Evolutionary conservation across 2,888 invertebrate species (phyloP).

Genomic region (Pollenia labialis): DNA sequence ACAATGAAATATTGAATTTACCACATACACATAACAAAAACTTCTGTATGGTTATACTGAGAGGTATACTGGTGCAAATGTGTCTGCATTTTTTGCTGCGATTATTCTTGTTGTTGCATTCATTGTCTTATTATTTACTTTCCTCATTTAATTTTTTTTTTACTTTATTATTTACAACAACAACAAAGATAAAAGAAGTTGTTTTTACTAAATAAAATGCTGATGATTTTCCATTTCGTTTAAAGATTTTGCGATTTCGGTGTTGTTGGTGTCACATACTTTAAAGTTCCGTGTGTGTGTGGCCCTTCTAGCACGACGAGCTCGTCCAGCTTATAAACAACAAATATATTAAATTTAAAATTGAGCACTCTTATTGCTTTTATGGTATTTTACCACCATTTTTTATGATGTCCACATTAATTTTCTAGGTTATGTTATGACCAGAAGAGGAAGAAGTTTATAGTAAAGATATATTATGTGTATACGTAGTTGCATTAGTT

Average conservation of each 20-base stretch:
- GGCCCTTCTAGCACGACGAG: constrained; percentile 1
- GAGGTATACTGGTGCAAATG: background rate
- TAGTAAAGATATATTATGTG: background rate
- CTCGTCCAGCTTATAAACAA: constrained; percentile 31
- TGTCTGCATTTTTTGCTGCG: constrained; percentile 17
- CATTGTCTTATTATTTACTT: constrained; percentile 60
- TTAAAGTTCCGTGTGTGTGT: constrained; percentile 12
- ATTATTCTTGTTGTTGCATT: constrained; percentile 36
- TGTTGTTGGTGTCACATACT: background rate
- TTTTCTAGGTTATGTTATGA: constrained; percentile 46
- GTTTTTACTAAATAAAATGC: constrained; percentile 9
- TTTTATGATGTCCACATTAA: constrained; percentile 59
- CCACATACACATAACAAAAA: background rate
- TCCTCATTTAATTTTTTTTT: constrained; percentile 30
- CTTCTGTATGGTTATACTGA: background rate
- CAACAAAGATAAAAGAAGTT: constrained; percentile 2
- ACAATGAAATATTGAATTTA: background rate
- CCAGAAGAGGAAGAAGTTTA: constrained; percentile 10
- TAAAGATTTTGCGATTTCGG: background rate
- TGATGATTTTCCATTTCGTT: constrained; percentile 5
- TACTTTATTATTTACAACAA: constrained; percentile 27
- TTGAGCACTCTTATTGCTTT: constrained; percentile 23
- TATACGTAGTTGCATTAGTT: background rate
- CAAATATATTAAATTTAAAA: constrained; percentile 44
- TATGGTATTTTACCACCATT: constrained; percentile 44